A percentile compares a stretch with the other conserved stretches of the same genome.
These are phyloP conservation scores for Sebastes taczanowskii DNA, from an alignment of 2,797 vertebrate genomes.

Conservation along the genomic window DNA sequence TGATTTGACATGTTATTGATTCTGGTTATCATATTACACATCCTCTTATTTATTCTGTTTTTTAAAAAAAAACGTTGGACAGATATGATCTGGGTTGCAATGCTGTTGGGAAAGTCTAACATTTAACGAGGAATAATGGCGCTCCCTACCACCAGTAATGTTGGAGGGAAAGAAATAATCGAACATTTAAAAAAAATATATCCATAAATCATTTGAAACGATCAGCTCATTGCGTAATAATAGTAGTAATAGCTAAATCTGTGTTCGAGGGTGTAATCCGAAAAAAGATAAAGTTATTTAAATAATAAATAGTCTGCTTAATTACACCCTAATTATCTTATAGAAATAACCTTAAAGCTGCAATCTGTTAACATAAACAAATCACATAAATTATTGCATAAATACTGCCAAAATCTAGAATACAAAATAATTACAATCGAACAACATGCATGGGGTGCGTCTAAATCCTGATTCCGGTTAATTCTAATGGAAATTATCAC, in stretches of 20 bases:
- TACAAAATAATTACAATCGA: not conserved
- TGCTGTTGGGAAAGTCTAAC: not conserved
- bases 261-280: not conserved
- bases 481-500: not conserved
- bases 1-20: slow-evolving; percentile 61
- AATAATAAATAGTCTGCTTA: not conserved
- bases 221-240: not conserved
- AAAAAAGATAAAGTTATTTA: not conserved
- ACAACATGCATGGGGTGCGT: not conserved
- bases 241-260: not conserved
- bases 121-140: not conserved
- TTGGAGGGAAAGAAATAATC: not conserved
- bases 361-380: not conserved
- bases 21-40: slow-evolving; percentile 60
- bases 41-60: slow-evolving; percentile 37
- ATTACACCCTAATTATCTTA: not conserved
- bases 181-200: not conserved
- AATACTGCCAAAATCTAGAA: not conserved
- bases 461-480: not conserved
- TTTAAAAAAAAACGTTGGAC: not conserved
- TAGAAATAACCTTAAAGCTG: not conserved
- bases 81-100: not conserved
- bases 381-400: not conserved
- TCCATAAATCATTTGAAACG: not conserved
- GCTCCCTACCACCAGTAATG: not conserved